These are phyloP conservation scores for Onchidella celtica DNA, from an alignment of 2,888 invertebrate genomes.

Conservation along the genomic window DNA sequence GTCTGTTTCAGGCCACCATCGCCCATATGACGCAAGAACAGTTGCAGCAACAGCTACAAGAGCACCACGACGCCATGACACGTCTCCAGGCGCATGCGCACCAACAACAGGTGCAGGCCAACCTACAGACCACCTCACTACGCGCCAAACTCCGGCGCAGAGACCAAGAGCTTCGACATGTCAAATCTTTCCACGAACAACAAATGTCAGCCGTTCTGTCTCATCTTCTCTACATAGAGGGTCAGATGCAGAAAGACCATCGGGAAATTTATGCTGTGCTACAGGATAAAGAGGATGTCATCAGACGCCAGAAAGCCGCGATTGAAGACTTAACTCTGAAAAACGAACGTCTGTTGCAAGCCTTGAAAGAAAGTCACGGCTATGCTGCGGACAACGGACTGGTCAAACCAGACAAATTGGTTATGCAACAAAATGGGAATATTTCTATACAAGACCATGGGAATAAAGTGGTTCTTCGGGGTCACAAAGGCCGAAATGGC, in stretches of 20 bases:
- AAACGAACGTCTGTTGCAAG: slow-evolving; percentile 64
- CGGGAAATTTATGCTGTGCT: slow-evolving; percentile 59
- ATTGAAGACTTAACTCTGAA: slow-evolving; percentile 64
- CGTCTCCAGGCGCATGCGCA: slow-evolving; percentile 57
- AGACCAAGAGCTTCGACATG: slow-evolving; percentile 57
- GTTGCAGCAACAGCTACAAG: slow-evolving; percentile 48
- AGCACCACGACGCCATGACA: slow-evolving; percentile 53
- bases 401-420: background rate
- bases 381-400: slow-evolving; percentile 64
- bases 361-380: slow-evolving; percentile 65
- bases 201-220: slow-evolving; percentile 66
- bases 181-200: slow-evolving; percentile 59
- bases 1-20: background rate
- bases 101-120: slow-evolving; percentile 60
- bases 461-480: background rate
- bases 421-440: background rate
- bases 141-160: slow-evolving; percentile 63
- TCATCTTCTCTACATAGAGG: slow-evolving; percentile 68
- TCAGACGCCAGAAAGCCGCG: slow-evolving; percentile 61
- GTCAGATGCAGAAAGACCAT: slow-evolving; percentile 67
- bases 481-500: slow-evolving; percentile 48
- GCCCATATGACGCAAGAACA: slow-evolving; percentile 41
- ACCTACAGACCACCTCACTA: slow-evolving; percentile 60
- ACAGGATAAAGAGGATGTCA: slow-evolving; percentile 63
- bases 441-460: slow-evolving; percentile 12